Evolutionary conservation across 2,888 invertebrate genomes (phyloP).

Genomic region (Temnothorax unifasciatus): DNA sequence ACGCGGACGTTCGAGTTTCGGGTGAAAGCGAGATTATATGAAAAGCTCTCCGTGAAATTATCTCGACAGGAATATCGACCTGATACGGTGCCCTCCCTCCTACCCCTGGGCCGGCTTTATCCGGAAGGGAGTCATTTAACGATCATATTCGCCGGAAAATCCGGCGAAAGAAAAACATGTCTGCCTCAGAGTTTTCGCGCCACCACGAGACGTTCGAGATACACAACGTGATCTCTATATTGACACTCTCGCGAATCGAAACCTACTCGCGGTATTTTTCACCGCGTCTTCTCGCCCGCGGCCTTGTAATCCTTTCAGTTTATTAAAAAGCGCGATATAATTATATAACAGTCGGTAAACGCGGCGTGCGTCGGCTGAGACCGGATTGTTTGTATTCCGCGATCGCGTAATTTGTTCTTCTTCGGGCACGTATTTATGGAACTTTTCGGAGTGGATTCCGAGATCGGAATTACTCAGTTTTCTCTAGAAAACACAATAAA

Average conservation of each 20-base stretch:
- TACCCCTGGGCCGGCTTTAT: neutral
- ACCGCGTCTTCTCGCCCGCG: neutral
- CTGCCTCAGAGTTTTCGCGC: neutral
- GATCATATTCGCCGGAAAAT: neutral
- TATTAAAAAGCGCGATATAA: neutral
- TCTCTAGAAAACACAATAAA: no score
- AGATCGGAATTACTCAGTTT: no score
- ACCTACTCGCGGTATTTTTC: neutral
- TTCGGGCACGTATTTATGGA: neutral
- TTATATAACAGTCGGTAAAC: neutral
- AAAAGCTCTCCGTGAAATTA: constrained; percentile 12
- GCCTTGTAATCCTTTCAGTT: constrained; percentile 14
- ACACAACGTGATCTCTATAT: neutral
- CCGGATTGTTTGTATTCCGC: constrained; percentile 1
- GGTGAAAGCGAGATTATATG: constrained; percentile 35
- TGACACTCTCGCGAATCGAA: neutral
- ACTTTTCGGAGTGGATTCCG: no score
- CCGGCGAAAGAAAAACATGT: neutral
- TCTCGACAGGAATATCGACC: constrained; percentile 31
- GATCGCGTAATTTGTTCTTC: constrained; percentile 29
- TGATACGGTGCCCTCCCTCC: no score
- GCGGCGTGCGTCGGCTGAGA: no score
- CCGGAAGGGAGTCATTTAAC: neutral
- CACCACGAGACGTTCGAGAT: neutral
- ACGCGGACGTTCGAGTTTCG: constrained; percentile 19